Evolutionary conservation across 2,113 vertebrate genomes (phyloP), one percentile per base, ranked within the genome.

Genomic region (Sinocyclocheilus anshuiensis): DNA sequence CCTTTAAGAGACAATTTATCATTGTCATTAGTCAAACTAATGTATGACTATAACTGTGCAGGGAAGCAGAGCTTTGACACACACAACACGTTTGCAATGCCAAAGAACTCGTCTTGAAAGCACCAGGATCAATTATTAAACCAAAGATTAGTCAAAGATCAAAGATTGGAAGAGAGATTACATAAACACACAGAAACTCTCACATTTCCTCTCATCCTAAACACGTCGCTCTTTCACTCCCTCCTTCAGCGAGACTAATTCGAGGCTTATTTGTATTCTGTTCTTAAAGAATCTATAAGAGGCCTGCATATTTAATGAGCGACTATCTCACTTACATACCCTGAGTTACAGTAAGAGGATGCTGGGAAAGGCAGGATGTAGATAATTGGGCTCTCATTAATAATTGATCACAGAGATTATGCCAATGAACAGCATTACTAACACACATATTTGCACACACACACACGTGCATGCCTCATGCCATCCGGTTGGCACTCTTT

Each of bases 311-410:
- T 55, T 79, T 71, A 80, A 86, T 84, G 39, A 84, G 55, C 15
- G 6, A 36, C 26, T 55, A 39, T 59, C 77, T 39, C 67, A 42
- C 55, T 81, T 69, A 67, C 77, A 67, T 77, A 67, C 82, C 53
- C 84, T 10, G 72, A 29, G 36, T 78, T 71, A 84, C 57, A 53
- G 88, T 78, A 61, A 72, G 39, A 48, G 76, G 67, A 81, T 22
- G 67, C 55, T 75, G 75, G 78, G 29, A 59, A 74, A 55, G 50
- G 39, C 80, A 86, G 84, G 80, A 86, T 72, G 74, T 78, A 71
- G 65, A 86, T 88, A 86, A 88, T 88, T 88, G 80, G 80, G 33
- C 20, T 79, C 59, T 86, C 75, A 84, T 88, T 86, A 53, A 88
- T 86, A 79, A 82, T 86, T 88, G n/a, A 88, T 86, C 75, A 74